Conservation (phyloP, 2,888 invertebrate species). For the Volucella zonaria region DNA sequence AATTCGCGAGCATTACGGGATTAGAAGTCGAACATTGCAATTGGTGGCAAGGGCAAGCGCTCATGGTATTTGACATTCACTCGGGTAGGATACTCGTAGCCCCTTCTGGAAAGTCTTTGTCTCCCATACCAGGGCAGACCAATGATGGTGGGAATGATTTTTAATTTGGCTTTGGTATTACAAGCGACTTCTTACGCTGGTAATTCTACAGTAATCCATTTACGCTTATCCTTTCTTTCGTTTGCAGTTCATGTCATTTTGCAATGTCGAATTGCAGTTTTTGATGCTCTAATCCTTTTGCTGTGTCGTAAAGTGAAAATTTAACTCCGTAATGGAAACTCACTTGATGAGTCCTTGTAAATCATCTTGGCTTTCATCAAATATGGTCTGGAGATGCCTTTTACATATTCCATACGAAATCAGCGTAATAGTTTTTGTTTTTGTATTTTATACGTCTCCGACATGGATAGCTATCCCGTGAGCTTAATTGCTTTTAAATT, state of each 20-base stretch:
- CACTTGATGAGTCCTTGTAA: conserved; percentile 15
- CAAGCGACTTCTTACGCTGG: conserved; percentile 58
- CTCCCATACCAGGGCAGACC: not conserved
- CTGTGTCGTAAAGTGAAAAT: conserved; percentile 31
- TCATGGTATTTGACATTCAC: conserved; percentile 45
- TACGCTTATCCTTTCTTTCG: conserved; percentile 41
- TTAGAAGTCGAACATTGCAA: conserved; percentile 57
- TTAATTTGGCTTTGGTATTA: conserved; percentile 44
- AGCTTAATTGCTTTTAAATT: conserved; percentile 7
- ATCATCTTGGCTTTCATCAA: conserved; percentile 10
- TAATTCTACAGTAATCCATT: conserved; percentile 63
- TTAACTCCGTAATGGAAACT: conserved; percentile 40
- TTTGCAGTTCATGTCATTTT: conserved; percentile 18
- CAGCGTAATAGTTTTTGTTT: not conserved
- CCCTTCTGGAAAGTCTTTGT: not conserved
- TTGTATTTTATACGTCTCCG: not conserved
- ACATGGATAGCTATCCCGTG: not conserved
- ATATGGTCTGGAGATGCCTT: not conserved
- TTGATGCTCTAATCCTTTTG: conserved; percentile 36
- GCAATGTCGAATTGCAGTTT: conserved; percentile 31
- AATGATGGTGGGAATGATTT: conserved; percentile 15
- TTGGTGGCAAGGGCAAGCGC: conserved; percentile 4
- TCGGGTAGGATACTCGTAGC: conserved; percentile 17
- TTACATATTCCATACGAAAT: not conserved
- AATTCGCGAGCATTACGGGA: conserved; percentile 59